These are phyloP conservation scores for Hiodon tergisus DNA, from an alignment of 2,113 vertebrate species.

Conservation along the genomic window DNA sequence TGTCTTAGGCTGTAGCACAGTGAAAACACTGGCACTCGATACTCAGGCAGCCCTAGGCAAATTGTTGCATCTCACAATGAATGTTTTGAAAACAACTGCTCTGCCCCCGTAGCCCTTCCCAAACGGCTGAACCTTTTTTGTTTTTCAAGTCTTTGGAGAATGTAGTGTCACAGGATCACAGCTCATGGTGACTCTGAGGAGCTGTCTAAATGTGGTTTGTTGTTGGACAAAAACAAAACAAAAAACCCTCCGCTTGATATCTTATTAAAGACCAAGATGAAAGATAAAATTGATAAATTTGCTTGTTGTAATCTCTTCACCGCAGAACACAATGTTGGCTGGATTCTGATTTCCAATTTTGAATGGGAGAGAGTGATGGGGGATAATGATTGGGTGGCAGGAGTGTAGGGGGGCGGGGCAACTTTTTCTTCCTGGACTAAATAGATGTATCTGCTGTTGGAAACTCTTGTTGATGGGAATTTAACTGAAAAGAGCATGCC, in stretches of 20 bases:
- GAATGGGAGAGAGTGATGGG: background rate
- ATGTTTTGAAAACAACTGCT: no score
- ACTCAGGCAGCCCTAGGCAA: no score
- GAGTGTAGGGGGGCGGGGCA: background rate
- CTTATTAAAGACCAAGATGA: background rate
- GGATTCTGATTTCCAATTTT: slow-evolving; percentile 6
- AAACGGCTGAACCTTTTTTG: no score
- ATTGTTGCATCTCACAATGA: no score
- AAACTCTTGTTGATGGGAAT: background rate
- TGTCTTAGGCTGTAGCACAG: no score
- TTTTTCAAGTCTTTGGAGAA: no score
- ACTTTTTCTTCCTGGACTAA: background rate
- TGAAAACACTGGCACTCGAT: no score
- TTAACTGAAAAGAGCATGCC: background rate
- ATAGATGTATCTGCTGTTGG: background rate
- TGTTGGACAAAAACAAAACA: background rate
- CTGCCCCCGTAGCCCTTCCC: no score
- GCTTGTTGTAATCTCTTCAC: slow-evolving; percentile 22
- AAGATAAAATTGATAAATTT: slow-evolving; percentile 25
- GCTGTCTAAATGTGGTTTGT: slow-evolving; percentile 9
- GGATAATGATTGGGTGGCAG: background rate
- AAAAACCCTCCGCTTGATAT: background rate
- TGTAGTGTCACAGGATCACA: no score
- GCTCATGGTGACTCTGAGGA: no score
- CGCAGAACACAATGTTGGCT: slow-evolving; percentile 10